These are phyloP conservation scores for Catostomus latipinnis DNA, from an alignment of 2,797 vertebrate species.

Conservation along the genomic window DNA sequence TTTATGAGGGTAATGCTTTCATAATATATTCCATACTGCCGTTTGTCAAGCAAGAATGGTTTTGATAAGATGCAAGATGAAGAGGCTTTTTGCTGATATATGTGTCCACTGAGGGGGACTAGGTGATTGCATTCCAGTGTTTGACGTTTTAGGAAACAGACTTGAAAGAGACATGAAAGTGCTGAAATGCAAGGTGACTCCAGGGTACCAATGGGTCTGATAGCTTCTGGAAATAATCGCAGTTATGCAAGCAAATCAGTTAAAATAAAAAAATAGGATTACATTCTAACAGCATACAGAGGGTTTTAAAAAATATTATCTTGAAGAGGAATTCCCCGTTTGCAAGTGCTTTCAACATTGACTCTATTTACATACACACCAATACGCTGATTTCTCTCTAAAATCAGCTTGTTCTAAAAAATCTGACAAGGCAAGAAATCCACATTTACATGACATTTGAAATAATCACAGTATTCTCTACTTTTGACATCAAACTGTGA, in stretches of 20 bases:
- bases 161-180: conserved; percentile 52
- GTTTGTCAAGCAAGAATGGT: conserved; percentile 41
- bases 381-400: too few species aligned
- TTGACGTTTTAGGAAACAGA: conserved; percentile 37
- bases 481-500: too few species aligned
- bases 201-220: conserved; percentile 51
- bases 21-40: conserved; percentile 40
- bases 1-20: conserved; percentile 28
- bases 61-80: conserved; percentile 43
- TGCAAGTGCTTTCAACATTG: conserved; percentile 9
- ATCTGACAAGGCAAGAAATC: too few species aligned
- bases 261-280: conserved; percentile 22
- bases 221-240: conserved; percentile 59
- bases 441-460: too few species aligned
- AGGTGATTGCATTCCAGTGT: conserved; percentile 56
- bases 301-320: conserved; percentile 11
- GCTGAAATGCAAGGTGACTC: conserved; percentile 63
- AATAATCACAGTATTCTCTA: too few species aligned
- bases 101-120: conserved; percentile 47
- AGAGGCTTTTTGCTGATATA: conserved; percentile 39
- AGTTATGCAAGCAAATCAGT: conserved; percentile 55
- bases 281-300: neutral
- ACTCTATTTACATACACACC: too few species aligned
- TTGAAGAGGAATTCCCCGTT: conserved; percentile 12
- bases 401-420: too few species aligned